These are phyloP conservation scores for Alviniconcha strummeri DNA, from an alignment of 2,888 invertebrate genomes.

Conservation along the genomic window DNA sequence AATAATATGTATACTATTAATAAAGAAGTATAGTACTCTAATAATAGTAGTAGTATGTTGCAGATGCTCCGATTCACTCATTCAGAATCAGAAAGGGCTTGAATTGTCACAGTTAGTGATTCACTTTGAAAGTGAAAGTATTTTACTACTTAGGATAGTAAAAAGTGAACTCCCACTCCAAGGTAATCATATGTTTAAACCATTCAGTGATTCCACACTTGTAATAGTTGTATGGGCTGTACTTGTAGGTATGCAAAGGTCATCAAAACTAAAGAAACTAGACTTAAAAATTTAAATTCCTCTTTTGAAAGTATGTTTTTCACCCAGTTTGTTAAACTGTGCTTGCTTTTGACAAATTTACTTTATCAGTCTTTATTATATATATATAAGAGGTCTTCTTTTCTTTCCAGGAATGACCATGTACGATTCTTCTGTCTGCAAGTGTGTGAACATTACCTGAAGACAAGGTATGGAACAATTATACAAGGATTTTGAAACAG, in stretches of 20 bases:
- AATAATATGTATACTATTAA: too few species aligned
- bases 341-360: too few species aligned
- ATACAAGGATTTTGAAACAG: not conserved
- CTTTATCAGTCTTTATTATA: too few species aligned
- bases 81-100: too few species aligned
- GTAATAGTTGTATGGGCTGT: not conserved
- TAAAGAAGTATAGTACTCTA: too few species aligned
- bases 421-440: slow-evolving; percentile 76
- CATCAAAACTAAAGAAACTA: not conserved
- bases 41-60: too few species aligned
- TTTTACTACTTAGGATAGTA: too few species aligned
- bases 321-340: too few species aligned
- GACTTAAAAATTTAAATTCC: not conserved
- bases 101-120: too few species aligned
- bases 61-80: too few species aligned
- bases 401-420: slow-evolving; percentile 72
- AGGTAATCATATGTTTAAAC: not conserved
- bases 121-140: too few species aligned
- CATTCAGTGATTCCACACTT: not conserved
- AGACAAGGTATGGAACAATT: slow-evolving; percentile 66
- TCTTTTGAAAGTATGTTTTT: not conserved
- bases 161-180: not conserved
- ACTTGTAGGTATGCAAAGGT: not conserved
- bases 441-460: slow-evolving; percentile 75
- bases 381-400: slow-evolving; percentile 11